Base-by-base conservation (phyloP, 1,140 invertebrate genomes). In the Macrotrachela quadricornifera region DNA sequence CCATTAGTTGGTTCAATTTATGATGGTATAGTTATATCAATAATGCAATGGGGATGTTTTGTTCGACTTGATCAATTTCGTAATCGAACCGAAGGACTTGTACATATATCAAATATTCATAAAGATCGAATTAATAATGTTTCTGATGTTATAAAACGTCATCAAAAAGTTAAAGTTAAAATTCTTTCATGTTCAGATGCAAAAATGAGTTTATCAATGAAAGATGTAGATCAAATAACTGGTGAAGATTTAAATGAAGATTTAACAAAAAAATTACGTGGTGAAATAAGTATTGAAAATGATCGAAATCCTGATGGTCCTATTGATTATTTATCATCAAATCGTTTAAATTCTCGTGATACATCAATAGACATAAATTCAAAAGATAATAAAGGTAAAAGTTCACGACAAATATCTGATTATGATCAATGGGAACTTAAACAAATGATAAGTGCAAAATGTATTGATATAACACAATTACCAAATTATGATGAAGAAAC, bases 41-140 rank as follows among this genome's bases (percentile, higher is more conserved):
- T 96, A 57, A 85, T 94, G 36, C 79, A 83, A 39, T 97, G 96
- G 73, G 94, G 92, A 2, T 95, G 90, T 69, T 97, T 99, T 73
- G 85, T 96, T 1, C 85, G 90, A 68, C 68, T 97, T 9, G 86
- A 94, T 64, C 86, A 88, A 0, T 72, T 97, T 10, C 46, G 53
- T 10, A 42, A 44, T 11, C 42, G 38, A 36, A 42, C 21, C 13
- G 92, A 99, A 70, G 94, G 94, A 2, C 72, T 99, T 0, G 87
- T 95, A 10, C 94, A 99, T 63, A 94, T 99, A 59, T 97, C 91
- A 12, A 87, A 96, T 61, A 30, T 18, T 15, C 16, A 82, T 45
- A 87, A 95, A 70, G 91, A 90, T 0, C 74, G 91, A 59, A 90
- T 99, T 10, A 85, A 82, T 1, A 84, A 82, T 72, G 90, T 94